These are phyloP conservation scores for Oxystoma pomonae DNA, from an alignment of 2,888 invertebrate genomes.

Conservation along the genomic window DNA sequence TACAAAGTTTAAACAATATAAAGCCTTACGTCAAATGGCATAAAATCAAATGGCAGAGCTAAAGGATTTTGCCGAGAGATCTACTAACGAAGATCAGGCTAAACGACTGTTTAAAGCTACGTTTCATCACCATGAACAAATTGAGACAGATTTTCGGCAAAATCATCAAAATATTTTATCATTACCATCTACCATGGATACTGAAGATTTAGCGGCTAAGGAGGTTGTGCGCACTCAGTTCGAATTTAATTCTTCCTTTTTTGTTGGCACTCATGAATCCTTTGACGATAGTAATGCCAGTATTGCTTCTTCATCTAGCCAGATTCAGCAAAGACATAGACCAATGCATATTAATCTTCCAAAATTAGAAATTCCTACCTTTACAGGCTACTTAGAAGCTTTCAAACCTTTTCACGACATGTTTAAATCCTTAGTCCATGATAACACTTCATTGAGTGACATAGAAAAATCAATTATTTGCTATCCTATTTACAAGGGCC, in stretches of 20 bases:
- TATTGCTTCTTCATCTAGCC: background rate
- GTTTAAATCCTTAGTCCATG: background rate
- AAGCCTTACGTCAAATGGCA: too few species aligned
- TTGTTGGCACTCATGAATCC: background rate
- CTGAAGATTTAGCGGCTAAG: too few species aligned
- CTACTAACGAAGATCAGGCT: background rate
- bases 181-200: too few species aligned
- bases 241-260: background rate
- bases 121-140: background rate
- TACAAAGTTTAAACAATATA: too few species aligned
- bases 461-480: background rate
- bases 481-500: background rate
- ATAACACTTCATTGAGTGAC: background rate
- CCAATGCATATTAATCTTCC: background rate
- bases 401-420: conserved; percentile 1
- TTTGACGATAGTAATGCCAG: background rate
- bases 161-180: too few species aligned
- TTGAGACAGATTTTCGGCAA: too few species aligned
- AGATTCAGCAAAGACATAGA: background rate
- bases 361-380: background rate
- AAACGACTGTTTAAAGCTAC: background rate
- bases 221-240: background rate
- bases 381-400: background rate
- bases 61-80: background rate
- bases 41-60: background rate